Evolutionary conservation across 2,888 invertebrate genomes (phyloP).

Genomic region (Mellilla xanthometata): DNA sequence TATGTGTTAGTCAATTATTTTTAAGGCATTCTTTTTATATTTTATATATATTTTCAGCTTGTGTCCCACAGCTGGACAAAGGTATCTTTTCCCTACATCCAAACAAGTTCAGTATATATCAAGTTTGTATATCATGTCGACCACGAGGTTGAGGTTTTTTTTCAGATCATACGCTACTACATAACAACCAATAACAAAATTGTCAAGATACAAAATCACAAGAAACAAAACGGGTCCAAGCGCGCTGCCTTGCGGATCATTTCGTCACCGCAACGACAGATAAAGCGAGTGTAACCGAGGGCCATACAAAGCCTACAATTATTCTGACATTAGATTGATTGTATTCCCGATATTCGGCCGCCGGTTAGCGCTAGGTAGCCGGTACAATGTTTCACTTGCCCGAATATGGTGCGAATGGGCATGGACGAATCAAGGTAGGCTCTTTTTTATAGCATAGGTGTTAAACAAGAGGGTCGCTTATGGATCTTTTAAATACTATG

Average conservation of each 20-base stretch:
- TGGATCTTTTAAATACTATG: no score
- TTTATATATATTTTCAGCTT: no score
- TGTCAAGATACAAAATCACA: not conserved
- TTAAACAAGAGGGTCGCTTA: no score
- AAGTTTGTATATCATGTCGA: no score
- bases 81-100: no score
- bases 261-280: conserved; percentile 34
- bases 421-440: conserved; percentile 1
- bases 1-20: no score
- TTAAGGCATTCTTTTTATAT: no score
- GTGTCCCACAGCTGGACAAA: no score
- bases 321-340: conserved; percentile 46
- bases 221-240: conserved; percentile 3
- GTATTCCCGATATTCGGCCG: conserved; percentile 32
- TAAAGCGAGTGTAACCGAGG: conserved; percentile 1
- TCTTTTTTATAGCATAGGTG: no score
- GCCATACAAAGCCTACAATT: conserved; percentile 41
- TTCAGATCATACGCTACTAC: not conserved
- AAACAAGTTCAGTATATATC: no score
- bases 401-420: conserved; percentile 26
- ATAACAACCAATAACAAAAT: no score
- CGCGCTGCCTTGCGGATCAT: conserved; percentile 19
- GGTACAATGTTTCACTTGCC: conserved; percentile 25
- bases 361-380: conserved; percentile 24
- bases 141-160: no score